Evolutionary conservation across 2,888 invertebrate species (phyloP), one percentile per base, ranked within the genome.

Genomic region (Ypsolopha scabrella): DNA sequence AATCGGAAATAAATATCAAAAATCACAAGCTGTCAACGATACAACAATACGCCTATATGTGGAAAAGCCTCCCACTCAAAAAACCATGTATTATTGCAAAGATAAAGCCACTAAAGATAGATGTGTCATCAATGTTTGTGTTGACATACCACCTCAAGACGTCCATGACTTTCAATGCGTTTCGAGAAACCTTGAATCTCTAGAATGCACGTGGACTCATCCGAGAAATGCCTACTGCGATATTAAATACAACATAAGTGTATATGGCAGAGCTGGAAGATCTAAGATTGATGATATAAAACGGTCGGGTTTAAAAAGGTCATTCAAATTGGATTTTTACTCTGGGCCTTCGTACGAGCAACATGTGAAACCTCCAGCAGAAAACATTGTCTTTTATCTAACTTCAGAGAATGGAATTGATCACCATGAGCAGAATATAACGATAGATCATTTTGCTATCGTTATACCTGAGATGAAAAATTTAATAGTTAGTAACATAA

Each of bases 151-250:
- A 51, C 95, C 95, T 0, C 68, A 80, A 24, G 24, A 24, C 58
- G 91, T 94, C 3, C 72, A 78, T 7, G 90, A 94, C 68, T 94
- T 96, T 63, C 77, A 80, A 35, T 96, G 96, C 67, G 75, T 90
- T 49, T 91, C 93, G 9, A 80, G 88, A 57, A 93, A 95, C 69
- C 92, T 92, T 79, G 89, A 91, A 51, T 89, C 88, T 61, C 77
- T 96, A 59, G 91, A 89, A 10, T 96, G 96, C 67, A 87, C 89
- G 1, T 96, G 95, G 92, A 89, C 87, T 0, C 90, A n/a, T 6
- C 38, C 38, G 38, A n/a, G 3, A 8, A 8, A 8, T 10, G 38
- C 3, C 38, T 2, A 2, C 38, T 38, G 38, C 38, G 38, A 92
- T 65, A 87, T 89, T 57, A 83, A 88, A 50, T 95, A 94, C 78